These are phyloP conservation scores for Dioctria linearis DNA, from an alignment of 2,888 invertebrate species.

Conservation along the genomic window DNA sequence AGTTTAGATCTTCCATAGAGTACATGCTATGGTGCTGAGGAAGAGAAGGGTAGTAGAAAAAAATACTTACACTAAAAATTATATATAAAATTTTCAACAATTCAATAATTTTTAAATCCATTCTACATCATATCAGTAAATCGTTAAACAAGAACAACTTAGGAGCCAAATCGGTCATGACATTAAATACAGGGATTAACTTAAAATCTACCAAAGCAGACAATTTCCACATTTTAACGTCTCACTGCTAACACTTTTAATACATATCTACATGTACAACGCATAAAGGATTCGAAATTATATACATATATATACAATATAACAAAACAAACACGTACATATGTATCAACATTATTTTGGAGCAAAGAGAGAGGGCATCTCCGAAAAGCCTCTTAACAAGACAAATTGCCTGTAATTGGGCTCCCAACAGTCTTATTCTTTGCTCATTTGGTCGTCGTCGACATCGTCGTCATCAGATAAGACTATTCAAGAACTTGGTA, in stretches of 20 bases:
- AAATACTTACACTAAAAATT: no score
- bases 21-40: no score
- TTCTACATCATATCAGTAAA: neutral
- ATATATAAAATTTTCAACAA: no score
- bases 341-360: slow-evolving; percentile 24
- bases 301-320: slow-evolving; percentile 21
- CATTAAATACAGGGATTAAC: slow-evolving; percentile 38
- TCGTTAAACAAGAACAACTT: neutral
- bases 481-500: slow-evolving; percentile 41
- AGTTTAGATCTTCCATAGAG: no score
- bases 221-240: neutral
- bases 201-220: neutral
- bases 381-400: slow-evolving; percentile 46
- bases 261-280: neutral
- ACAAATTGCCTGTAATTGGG: slow-evolving; percentile 53
- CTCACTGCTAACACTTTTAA: neutral
- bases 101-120: no score
- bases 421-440: slow-evolving; percentile 52
- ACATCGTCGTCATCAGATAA: slow-evolving; percentile 50
- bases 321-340: neutral
- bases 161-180: slow-evolving; percentile 40
- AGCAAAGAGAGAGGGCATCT: neutral
- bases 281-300: slow-evolving; percentile 14
- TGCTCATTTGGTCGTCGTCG: slow-evolving; percentile 49
- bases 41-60: no score